phyloP scores from a whole-genome alignment of 2,797 vertebrate genomes.

The Acropternis orthonyx region DNA sequence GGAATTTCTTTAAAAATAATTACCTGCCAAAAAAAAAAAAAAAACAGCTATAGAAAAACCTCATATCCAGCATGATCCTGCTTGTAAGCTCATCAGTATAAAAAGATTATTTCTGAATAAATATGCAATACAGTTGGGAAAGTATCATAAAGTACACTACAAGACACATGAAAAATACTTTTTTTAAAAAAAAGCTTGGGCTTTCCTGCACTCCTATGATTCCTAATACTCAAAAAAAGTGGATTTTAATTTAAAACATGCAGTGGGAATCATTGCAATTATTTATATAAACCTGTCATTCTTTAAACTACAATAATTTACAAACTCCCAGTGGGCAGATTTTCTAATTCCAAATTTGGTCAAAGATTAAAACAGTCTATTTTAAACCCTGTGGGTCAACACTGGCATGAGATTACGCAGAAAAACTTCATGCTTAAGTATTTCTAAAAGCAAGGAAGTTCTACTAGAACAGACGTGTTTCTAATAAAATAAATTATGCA shows the following conservation, averaged over 20 bases:
- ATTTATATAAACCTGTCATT: slow-evolving; percentile 78
- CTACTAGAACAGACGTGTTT: slow-evolving; percentile 48
- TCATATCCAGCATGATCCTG: neutral
- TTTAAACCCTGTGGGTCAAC: slow-evolving; percentile 84
- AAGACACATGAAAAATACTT: neutral
- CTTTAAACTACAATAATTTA: slow-evolving; percentile 79
- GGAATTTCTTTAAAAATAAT: neutral
- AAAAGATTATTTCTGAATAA: neutral
- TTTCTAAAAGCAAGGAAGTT: slow-evolving; percentile 75
- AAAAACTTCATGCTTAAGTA: slow-evolving; percentile 79
- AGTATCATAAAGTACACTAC: neutral
- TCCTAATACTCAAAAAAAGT: slow-evolving; percentile 30
- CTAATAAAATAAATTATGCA: slow-evolving; percentile 32
- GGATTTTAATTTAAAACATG: slow-evolving; percentile 70
- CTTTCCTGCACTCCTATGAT: neutral
- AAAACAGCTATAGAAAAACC: neutral
- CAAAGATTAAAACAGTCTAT: slow-evolving; percentile 81
- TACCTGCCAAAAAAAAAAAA: neutral
- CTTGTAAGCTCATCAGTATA: neutral
- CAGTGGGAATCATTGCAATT: slow-evolving; percentile 72
- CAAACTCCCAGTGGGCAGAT: slow-evolving; percentile 77
- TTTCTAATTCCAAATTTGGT: slow-evolving; percentile 88
- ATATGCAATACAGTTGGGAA: neutral
- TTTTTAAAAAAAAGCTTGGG: neutral
- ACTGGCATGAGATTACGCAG: slow-evolving; percentile 79